Evolutionary conservation across 2,113 vertebrate genomes (phyloP), one percentile per base, ranked within the genome.

Genomic region (Odocoileus hemionus): DNA sequence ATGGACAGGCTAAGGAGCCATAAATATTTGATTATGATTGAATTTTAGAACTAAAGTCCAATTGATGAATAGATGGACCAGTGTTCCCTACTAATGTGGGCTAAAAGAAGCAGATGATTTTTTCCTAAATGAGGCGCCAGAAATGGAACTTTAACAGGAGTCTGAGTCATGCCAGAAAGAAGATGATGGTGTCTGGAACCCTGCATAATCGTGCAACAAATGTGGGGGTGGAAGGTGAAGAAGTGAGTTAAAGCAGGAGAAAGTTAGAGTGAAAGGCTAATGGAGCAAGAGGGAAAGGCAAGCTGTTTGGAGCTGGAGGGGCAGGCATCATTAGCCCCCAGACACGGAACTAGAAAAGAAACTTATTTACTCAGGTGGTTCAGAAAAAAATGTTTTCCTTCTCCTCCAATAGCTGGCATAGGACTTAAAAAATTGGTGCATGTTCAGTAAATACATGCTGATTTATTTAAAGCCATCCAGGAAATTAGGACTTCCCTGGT

Each of bases 141-240:
- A 95, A 97, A 91, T 89, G 89, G 83, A 96, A 96, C 60, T 74
- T 95, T 76, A 94, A 97, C 89, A 86, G 89, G 89, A 94, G 70
- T 93, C 86, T 98, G 93, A 97, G 96, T 97, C 97, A 98, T 64
- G 78, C 70, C 95, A 91, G 58, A 79, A 92, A 95, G 83, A 92
- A 95, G 83, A 95, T 67, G 91, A 91, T 39, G 10, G 50, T 70
- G 82, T 79, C 87, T 96, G 86, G 58, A 89, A 76, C 26, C 67
- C 91, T 88, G 55, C 45, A 94, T 61, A 89, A 90, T 94, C 84
- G 88, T 86, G 86, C 30, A 54, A 58, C n/a, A 84, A 36, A 57
- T 43, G 12, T 70, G 30, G 30, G 43, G 25, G 55, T 57, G 5
- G 47, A 76, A 36, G 15, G 13, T 43, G 11, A 64, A 83, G 45